These are phyloP conservation scores for Malurus leucopterus DNA, from an alignment of 2,797 vertebrate species.

Conservation along the genomic window DNA sequence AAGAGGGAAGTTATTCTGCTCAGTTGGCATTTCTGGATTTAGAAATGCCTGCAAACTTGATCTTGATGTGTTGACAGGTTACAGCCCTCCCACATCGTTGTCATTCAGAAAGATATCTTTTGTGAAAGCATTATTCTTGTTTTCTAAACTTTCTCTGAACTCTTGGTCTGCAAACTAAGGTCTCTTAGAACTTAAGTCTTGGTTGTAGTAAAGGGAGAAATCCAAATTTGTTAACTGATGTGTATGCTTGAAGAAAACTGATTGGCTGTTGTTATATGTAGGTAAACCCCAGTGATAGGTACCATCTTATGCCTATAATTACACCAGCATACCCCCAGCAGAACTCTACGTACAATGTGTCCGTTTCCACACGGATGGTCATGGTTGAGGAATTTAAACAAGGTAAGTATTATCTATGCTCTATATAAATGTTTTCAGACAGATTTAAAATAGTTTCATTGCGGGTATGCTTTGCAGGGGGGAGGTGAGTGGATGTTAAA, in stretches of 20 bases:
- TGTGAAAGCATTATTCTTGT: neutral
- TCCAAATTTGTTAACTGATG: conserved; percentile 69
- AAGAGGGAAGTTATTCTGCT: neutral
- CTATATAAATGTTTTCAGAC: conserved; percentile 33
- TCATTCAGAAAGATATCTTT: neutral
- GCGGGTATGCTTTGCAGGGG: neutral
- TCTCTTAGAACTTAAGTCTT: conserved; percentile 17
- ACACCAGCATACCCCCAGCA: conserved; percentile 91
- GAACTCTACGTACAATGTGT: conserved; percentile 92
- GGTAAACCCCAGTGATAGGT: conserved; percentile 88
- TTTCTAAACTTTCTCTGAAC: conserved; percentile 6
- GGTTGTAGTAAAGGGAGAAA: conserved; percentile 68
- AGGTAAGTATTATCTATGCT: conserved; percentile 77
- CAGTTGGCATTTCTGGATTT: neutral
- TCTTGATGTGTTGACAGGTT: neutral
- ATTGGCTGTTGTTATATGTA: conserved; percentile 81
- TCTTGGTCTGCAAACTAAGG: neutral
- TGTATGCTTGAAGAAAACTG: conserved; percentile 79
- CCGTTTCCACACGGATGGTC: conserved; percentile 84
- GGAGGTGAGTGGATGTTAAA: neutral
- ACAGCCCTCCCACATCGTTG: neutral
- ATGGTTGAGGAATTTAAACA: conserved; percentile 89
- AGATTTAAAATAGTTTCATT: neutral
- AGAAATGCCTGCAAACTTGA: neutral
- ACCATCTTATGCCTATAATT: conserved; percentile 93